Conservation (phyloP, 2,888 invertebrate genomes). For the Spilosoma lubricipeda region DNA sequence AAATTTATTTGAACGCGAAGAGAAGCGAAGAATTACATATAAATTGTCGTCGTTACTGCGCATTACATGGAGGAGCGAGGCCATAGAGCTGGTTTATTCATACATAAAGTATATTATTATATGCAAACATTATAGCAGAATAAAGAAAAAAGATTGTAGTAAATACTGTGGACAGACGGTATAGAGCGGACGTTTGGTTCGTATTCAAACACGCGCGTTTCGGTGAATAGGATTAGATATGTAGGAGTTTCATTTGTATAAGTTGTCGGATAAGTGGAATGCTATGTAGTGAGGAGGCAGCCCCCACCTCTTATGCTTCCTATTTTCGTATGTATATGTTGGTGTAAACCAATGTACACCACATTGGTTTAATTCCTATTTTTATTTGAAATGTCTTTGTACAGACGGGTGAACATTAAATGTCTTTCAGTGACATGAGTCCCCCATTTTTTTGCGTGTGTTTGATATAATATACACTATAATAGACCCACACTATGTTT, state of each 20-base stretch:
- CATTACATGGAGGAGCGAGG: constrained; percentile 16
- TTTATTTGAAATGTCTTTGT: not conserved
- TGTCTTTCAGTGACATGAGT: not conserved
- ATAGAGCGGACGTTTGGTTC: constrained; percentile 27
- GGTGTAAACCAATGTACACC: no score
- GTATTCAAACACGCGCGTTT: constrained; percentile 24
- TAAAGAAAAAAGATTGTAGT: constrained; percentile 23
- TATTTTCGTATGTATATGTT: constrained; percentile 8
- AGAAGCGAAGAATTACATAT: constrained; percentile 22
- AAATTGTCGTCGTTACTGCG: constrained; percentile 13
- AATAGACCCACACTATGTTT: not conserved
- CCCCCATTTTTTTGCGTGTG: not conserved
- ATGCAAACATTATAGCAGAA: constrained; percentile 25
- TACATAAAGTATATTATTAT: constrained; percentile 34
- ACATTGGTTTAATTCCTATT: constrained; percentile 2
- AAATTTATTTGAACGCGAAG: constrained; percentile 31
- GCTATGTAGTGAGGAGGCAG: constrained; percentile 31
- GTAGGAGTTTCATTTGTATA: constrained; percentile 30
- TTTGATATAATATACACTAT: not conserved
- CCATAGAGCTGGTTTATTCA: constrained; percentile 25
- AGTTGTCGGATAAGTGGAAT: constrained; percentile 42
- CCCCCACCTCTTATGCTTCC: not conserved
- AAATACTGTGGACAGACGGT: constrained; percentile 26
- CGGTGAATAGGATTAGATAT: constrained; percentile 28
- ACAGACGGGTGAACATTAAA: not conserved